These are phyloP conservation scores for Anticlea derivata DNA, from an alignment of 2,888 invertebrate species.

Conservation along the genomic window DNA sequence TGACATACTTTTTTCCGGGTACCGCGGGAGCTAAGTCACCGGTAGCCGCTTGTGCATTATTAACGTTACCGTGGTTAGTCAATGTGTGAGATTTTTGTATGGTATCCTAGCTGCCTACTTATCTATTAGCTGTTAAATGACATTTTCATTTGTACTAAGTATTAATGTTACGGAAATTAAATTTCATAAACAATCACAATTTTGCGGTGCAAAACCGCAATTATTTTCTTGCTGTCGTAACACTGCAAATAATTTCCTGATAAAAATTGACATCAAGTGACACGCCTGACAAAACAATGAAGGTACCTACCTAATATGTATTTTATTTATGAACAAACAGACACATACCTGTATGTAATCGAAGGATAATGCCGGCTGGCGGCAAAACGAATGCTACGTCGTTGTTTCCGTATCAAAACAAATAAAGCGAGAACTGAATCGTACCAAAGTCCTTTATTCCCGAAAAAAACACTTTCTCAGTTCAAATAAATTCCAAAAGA, in stretches of 20 bases:
- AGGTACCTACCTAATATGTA: background rate
- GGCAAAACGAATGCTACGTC: slow-evolving; percentile 47
- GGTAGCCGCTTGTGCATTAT: no score
- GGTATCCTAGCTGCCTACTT: background rate
- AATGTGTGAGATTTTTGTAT: no score
- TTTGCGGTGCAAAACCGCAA: slow-evolving; percentile 58
- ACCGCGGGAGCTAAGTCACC: no score
- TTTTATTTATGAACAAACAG: slow-evolving; percentile 37
- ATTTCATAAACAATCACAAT: slow-evolving; percentile 46
- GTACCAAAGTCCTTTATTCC: slow-evolving; percentile 41
- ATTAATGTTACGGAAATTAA: slow-evolving; percentile 47
- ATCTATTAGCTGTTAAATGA: background rate
- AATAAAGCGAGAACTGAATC: slow-evolving; percentile 62
- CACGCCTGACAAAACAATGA: background rate
- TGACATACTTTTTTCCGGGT: no score
- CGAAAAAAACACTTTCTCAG: slow-evolving; percentile 49
- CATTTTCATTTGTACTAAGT: slow-evolving; percentile 12
- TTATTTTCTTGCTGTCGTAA: slow-evolving; percentile 49
- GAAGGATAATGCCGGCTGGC: slow-evolving; percentile 49
- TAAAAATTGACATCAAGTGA: no score
- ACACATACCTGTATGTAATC: slow-evolving; percentile 70
- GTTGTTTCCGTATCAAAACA: slow-evolving; percentile 70
- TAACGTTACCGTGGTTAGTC: no score
- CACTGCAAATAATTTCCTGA: background rate
- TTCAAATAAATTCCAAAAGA: slow-evolving; percentile 18